Evolutionary conservation across 2,888 invertebrate genomes (phyloP).

Genomic region (Zygothrica quintamaculata): DNA sequence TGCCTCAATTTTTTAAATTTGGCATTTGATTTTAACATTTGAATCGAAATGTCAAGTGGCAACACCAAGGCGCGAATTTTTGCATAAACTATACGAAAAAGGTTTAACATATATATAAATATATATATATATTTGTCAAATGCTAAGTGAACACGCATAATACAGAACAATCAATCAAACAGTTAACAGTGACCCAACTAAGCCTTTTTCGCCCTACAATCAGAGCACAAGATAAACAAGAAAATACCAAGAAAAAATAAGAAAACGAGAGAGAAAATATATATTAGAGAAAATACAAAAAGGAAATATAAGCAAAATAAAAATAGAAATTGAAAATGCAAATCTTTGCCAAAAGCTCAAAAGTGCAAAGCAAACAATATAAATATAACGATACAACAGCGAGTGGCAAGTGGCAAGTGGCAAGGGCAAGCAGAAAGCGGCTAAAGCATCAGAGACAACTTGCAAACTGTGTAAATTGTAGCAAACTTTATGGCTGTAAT

Average conservation of each 20-base stretch:
- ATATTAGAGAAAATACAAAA: constrained; percentile 1
- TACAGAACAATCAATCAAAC: constrained; percentile 8
- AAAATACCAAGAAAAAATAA: constrained; percentile 6
- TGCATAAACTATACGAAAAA: background rate
- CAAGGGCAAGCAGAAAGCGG: too few relatives aligned
- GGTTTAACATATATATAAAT: too few relatives aligned
- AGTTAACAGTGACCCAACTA: background rate
- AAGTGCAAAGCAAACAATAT: constrained; percentile 71
- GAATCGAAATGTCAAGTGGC: constrained; percentile 29
- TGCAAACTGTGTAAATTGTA: constrained; percentile 65
- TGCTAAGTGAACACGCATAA: background rate
- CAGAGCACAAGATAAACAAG: constrained; percentile 16
- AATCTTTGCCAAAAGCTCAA: constrained; percentile 73
- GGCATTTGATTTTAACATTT: constrained; percentile 32
- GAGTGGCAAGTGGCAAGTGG: too few relatives aligned
- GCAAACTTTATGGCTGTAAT: constrained; percentile 61
- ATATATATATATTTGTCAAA: too few relatives aligned
- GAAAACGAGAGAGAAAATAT: constrained; percentile 25
- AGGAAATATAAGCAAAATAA: constrained; percentile 23
- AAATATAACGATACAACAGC: constrained; percentile 43
- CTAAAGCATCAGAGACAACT: constrained; percentile 20
- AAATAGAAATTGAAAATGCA: constrained; percentile 67
- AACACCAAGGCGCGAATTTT: constrained; percentile 1
- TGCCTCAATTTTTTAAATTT: constrained; percentile 32
- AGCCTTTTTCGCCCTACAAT: constrained; percentile 15